Evolutionary conservation across 1,140 invertebrate genomes (phyloP).

Genomic region (Calliopsis andreniformis): DNA sequence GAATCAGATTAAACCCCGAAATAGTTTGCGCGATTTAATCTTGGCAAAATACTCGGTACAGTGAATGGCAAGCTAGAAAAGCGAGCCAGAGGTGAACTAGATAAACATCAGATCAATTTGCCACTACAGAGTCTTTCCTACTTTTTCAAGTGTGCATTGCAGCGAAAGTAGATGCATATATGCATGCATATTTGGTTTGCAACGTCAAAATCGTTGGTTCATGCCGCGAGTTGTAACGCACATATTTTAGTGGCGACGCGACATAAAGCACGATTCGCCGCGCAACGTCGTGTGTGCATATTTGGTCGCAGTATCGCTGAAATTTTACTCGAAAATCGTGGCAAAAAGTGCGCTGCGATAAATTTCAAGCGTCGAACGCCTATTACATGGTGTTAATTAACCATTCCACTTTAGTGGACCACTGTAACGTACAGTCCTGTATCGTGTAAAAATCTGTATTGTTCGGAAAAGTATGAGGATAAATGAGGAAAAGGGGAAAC

Average conservation of each 20-base stretch:
- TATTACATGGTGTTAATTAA: slow-evolving; percentile 35
- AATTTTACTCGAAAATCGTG: too few species aligned
- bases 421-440: slow-evolving; percentile 6
- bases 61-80: neutral
- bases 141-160: neutral
- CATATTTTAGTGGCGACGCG: neutral
- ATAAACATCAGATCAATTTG: neutral
- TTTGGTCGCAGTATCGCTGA: neutral
- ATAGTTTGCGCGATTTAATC: neutral
- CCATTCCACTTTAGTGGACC: slow-evolving; percentile 16
- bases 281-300: neutral
- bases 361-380: slow-evolving; percentile 9
- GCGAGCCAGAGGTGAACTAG: neutral
- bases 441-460: slow-evolving; percentile 25
- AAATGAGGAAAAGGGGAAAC: neutral
- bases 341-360: neutral
- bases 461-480: slow-evolving; percentile 16
- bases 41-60: neutral
- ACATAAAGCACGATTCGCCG: neutral
- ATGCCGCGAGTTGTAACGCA: too few species aligned
- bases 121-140: neutral
- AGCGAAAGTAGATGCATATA: neutral
- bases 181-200: neutral
- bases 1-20: neutral
- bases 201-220: neutral